Conservation (phyloP, 2,113 vertebrate species). For the Reinhardtius hippoglossoides region DNA sequence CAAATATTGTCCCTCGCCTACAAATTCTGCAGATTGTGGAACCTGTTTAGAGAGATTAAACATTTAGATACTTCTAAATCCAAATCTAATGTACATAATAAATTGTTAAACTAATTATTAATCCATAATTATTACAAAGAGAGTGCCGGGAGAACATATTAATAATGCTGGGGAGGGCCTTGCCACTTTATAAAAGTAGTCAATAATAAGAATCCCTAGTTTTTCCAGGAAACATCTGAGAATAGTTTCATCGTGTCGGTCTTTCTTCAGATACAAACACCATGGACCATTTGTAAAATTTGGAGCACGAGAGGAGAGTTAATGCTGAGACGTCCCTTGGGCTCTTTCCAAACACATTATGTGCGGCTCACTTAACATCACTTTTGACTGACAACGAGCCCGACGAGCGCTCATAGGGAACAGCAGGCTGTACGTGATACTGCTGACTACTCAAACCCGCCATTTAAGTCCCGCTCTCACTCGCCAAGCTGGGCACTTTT, state of each 20-base stretch:
- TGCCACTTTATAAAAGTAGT: too few relatives aligned
- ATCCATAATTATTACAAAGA: too few relatives aligned
- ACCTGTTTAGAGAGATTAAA: too few relatives aligned
- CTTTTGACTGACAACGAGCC: conserved; percentile 60
- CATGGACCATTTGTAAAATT: conserved; percentile 30
- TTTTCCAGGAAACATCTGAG: too few relatives aligned
- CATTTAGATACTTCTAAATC: too few relatives aligned
- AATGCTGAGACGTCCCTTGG: conserved; percentile 26
- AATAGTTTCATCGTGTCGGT: not conserved
- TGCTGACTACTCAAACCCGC: conserved; percentile 65
- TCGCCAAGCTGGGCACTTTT: conserved; percentile 43
- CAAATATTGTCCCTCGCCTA: too few relatives aligned
- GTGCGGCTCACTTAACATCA: conserved; percentile 44
- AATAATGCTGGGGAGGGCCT: not conserved
- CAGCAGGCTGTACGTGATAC: conserved; percentile 51
- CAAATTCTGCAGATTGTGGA: too few relatives aligned
- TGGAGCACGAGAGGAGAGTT: conserved; percentile 9
- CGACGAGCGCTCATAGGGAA: conserved; percentile 40
- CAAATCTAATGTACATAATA: too few relatives aligned
- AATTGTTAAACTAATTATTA: too few relatives aligned
- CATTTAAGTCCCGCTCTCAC: conserved; percentile 38
- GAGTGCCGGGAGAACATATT: too few relatives aligned
- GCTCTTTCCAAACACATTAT: conserved; percentile 48
- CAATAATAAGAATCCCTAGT: too few relatives aligned
- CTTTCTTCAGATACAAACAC: not conserved